These are phyloP conservation scores for Oscheius onirici DNA, from an alignment of 2,888 invertebrate species.

Conservation along the genomic window DNA sequence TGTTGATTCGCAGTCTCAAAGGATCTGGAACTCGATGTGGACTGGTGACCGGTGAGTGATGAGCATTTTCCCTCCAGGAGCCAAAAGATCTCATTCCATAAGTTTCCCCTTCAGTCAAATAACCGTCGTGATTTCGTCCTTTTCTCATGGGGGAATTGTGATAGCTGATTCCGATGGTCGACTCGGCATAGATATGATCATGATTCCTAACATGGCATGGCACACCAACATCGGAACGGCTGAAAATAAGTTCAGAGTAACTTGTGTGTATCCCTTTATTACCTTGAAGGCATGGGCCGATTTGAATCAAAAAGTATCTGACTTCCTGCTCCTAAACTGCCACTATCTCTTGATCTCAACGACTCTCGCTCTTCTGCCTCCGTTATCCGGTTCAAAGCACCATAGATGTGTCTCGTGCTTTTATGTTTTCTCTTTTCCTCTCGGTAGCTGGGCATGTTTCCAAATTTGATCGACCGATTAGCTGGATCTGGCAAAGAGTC, in stretches of 20 bases:
- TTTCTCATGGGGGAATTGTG: slow-evolving; percentile 27
- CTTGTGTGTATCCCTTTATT: neutral
- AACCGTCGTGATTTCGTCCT: slow-evolving; percentile 21
- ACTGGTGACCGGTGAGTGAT: slow-evolving; percentile 31
- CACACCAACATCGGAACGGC: slow-evolving; percentile 40
- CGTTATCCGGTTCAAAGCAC: slow-evolving; percentile 68
- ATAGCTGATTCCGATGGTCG: slow-evolving; percentile 31
- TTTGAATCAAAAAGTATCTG: slow-evolving; percentile 43
- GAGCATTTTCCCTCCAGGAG: slow-evolving; percentile 39
- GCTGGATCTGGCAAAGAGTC: slow-evolving; percentile 44
- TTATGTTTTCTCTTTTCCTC: slow-evolving; percentile 68
- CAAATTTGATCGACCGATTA: slow-evolving; percentile 72
- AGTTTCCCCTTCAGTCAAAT: slow-evolving; percentile 31
- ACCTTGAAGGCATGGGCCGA: slow-evolving; percentile 15
- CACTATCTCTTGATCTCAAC: slow-evolving; percentile 41
- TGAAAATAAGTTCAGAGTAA: slow-evolving; percentile 20
- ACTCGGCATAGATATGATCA: slow-evolving; percentile 52
- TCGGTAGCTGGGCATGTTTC: slow-evolving; percentile 72
- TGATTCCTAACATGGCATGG: slow-evolving; percentile 22
- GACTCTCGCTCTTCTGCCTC: slow-evolving; percentile 61
- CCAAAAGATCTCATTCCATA: slow-evolving; percentile 45
- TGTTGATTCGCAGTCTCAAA: slow-evolving; percentile 57
- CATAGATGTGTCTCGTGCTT: slow-evolving; percentile 67
- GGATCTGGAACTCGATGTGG: slow-evolving; percentile 50
- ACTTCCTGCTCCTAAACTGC: slow-evolving; percentile 42